A percentile compares a stretch with the other conserved stretches of the same genome.
These are phyloP conservation scores for Patella caerulea DNA, from an alignment of 2,888 invertebrate species.

Conservation along the genomic window DNA sequence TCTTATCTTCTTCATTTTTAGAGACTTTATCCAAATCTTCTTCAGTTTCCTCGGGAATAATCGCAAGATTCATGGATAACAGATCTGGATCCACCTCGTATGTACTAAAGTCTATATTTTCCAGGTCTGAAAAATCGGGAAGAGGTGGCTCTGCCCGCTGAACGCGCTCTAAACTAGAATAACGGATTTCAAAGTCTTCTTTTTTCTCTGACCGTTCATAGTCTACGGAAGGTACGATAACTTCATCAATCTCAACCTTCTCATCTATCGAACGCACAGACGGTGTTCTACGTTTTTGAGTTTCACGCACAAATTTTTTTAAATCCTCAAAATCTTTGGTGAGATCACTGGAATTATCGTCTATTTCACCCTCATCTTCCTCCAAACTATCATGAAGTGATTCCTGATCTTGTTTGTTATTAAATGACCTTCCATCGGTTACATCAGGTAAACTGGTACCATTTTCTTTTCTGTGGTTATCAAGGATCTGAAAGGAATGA, in stretches of 20 bases:
- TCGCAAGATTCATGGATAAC: constrained; percentile 60
- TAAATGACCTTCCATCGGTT: constrained; percentile 14
- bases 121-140: constrained; percentile 56
- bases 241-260: constrained; percentile 44
- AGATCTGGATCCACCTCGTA: constrained; percentile 62
- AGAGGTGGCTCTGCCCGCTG: constrained; percentile 42
- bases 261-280: constrained; percentile 13
- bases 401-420: constrained; percentile 10
- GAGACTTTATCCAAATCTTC: constrained; percentile 56
- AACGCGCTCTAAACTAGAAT: constrained; percentile 49
- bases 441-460: constrained; percentile 25
- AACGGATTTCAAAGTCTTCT: constrained; percentile 47
- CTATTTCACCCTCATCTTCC: constrained; percentile 5
- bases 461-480: constrained; percentile 49
- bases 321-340: constrained; percentile 53
- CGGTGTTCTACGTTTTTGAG: constrained; percentile 42
- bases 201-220: constrained; percentile 47
- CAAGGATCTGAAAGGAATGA: constrained; percentile 48
- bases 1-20: constrained; percentile 34
- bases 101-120: constrained; percentile 53
- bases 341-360: constrained; percentile 33
- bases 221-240: constrained; percentile 45
- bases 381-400: constrained; percentile 4
- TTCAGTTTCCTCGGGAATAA: constrained; percentile 61
- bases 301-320: constrained; percentile 49